Percentiles rank a stretch among this genome's conserved stretches.
These are phyloP conservation scores for Conomelus anceps DNA, from an alignment of 2,888 invertebrate species.

Conservation along the genomic window DNA sequence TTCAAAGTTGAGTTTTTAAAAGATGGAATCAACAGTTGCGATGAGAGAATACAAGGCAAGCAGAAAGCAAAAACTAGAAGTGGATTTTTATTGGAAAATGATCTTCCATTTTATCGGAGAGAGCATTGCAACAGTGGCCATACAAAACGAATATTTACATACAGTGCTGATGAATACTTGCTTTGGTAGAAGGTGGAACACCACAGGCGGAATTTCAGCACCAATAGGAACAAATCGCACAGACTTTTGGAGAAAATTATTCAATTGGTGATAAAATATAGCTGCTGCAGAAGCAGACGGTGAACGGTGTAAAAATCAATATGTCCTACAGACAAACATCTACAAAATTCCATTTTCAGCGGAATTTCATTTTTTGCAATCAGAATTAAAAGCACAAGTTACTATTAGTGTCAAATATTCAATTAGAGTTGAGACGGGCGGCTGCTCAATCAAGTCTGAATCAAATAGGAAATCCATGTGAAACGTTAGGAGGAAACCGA, in stretches of 20 bases:
- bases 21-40: not conserved
- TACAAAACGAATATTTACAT: not conserved
- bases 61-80: not conserved
- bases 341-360: not conserved
- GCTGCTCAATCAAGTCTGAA: not conserved
- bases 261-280: not conserved
- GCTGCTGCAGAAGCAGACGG: not conserved
- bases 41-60: not conserved
- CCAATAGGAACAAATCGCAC: not conserved
- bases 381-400: not conserved
- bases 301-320: not conserved
- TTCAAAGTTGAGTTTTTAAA: too few relatives aligned
- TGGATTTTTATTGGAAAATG: not conserved
- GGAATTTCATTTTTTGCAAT: not conserved
- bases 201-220: not conserved
- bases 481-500: not conserved
- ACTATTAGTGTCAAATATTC: not conserved
- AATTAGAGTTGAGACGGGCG: not conserved
- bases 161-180: not conserved
- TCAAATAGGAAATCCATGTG: not conserved
- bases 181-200: not conserved
- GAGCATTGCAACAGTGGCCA: not conserved
- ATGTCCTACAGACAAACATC: not conserved
- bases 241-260: not conserved
- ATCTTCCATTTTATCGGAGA: not conserved